Conservation (phyloP, 2,113 vertebrate genomes). For the Lepus europaeus region DNA sequence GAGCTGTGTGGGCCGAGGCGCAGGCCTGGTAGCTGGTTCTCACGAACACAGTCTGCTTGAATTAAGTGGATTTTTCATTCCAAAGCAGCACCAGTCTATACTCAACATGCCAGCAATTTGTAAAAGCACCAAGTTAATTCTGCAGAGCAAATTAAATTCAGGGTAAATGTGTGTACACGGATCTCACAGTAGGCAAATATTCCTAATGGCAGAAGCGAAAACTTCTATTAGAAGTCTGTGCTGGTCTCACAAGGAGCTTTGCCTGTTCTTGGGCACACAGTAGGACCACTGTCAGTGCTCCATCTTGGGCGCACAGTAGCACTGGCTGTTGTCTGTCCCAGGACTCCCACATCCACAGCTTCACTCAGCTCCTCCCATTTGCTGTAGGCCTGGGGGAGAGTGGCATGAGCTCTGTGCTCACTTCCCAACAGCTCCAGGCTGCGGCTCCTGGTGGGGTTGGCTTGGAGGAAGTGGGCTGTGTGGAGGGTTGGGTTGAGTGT, state of each 20-base stretch:
- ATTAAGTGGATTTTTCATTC: not conserved
- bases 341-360: too few species aligned
- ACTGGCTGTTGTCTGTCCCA: too few species aligned
- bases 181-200: not conserved
- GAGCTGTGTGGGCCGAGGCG: not conserved
- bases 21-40: not conserved
- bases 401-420: too few species aligned
- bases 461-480: fast-evolving
- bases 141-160: not conserved
- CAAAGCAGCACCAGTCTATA: not conserved
- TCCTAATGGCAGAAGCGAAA: not conserved
- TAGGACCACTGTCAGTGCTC: not conserved
- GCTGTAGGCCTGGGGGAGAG: too few species aligned
- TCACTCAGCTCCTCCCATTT: too few species aligned
- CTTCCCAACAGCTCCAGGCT: not conserved
- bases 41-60: not conserved
- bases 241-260: not conserved
- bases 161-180: not conserved
- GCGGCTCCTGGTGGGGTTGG: not conserved
- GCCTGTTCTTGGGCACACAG: too few species aligned
- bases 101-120: not conserved
- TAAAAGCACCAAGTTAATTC: not conserved
- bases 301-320: not conserved
- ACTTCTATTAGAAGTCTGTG: not conserved
- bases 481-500: not conserved